Percentiles rank a stretch among this genome's conserved stretches.
Evolutionary conservation across 2,888 invertebrate species (phyloP).

Genomic region (Pilophorus perplexus): DNA sequence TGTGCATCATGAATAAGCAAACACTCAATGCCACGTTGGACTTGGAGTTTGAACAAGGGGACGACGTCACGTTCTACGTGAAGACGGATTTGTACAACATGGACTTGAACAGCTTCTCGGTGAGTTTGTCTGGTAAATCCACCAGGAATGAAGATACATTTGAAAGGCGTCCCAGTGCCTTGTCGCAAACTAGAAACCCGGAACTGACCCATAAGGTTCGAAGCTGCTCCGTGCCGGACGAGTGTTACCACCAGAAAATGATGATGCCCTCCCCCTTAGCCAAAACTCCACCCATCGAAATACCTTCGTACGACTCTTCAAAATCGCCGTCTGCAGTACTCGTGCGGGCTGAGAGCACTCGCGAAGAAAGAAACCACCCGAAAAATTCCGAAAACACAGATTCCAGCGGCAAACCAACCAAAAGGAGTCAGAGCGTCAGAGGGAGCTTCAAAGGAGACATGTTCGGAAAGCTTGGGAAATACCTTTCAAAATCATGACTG

Average conservation of each 20-base stretch:
- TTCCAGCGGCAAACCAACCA: not conserved
- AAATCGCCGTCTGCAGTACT: too few species aligned
- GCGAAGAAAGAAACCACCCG: not conserved
- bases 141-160: not conserved
- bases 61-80: conserved; percentile 66
- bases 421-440: too few species aligned
- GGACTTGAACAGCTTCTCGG: conserved; percentile 19
- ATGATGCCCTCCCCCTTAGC: not conserved
- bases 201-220: not conserved
- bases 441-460: conserved; percentile 8
- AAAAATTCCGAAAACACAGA: not conserved
- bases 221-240: conserved; percentile 19
- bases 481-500: conserved; percentile 14
- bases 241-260: not conserved
- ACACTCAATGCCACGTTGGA: conserved; percentile 70
- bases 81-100: conserved; percentile 14
- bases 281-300: too few species aligned
- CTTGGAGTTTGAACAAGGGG: conserved; percentile 75
- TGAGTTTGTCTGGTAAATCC: conserved; percentile 15
- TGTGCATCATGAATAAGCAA: conserved; percentile 54
- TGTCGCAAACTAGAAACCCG: not conserved
- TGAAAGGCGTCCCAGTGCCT: not conserved
- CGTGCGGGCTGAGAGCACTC: not conserved
- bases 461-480: conserved; percentile 20
- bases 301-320: too few species aligned